A percentile compares a stretch with the other conserved stretches of the same genome.
Conservation (phyloP, 1,140 invertebrate genomes). For the Eulimnadia texana region DNA sequence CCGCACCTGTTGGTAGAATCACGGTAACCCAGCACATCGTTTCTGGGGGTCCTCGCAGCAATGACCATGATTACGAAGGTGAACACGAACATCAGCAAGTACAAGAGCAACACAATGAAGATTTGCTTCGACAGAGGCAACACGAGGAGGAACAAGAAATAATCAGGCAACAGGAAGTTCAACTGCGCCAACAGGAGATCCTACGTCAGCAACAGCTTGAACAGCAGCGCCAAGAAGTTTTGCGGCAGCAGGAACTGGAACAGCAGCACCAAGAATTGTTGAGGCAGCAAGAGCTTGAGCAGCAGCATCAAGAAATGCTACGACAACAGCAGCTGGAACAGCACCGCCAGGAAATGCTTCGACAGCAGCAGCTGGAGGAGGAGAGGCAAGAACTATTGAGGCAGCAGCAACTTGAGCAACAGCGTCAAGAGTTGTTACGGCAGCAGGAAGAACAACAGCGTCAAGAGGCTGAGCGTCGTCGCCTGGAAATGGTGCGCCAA, state of each 20-base stretch:
- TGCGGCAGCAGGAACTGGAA: background rate
- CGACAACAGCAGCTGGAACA: background rate
- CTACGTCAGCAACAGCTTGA: background rate
- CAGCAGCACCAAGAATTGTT: background rate
- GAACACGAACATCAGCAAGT: too few relatives aligned
- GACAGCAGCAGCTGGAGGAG: background rate
- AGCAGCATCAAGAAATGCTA: background rate
- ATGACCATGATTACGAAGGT: too few relatives aligned
- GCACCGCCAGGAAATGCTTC: background rate
- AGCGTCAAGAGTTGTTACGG: background rate
- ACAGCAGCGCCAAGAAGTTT: background rate
- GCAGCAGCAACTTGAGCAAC: background rate
- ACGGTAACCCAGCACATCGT: too few relatives aligned
- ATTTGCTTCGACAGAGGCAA: background rate
- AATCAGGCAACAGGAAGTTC: background rate
- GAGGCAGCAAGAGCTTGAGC: background rate
- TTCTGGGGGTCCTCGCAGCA: too few relatives aligned
- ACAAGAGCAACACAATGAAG: background rate
- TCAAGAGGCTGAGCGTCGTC: background rate
- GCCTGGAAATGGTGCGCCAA: background rate
- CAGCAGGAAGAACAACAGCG: background rate
- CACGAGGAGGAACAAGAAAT: background rate
- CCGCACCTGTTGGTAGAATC: too few relatives aligned
- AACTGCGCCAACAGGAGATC: background rate
- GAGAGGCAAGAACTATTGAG: background rate